Base-by-base conservation (phyloP, 2,113 vertebrate species). In the Neodontobutis hainanensis region DNA sequence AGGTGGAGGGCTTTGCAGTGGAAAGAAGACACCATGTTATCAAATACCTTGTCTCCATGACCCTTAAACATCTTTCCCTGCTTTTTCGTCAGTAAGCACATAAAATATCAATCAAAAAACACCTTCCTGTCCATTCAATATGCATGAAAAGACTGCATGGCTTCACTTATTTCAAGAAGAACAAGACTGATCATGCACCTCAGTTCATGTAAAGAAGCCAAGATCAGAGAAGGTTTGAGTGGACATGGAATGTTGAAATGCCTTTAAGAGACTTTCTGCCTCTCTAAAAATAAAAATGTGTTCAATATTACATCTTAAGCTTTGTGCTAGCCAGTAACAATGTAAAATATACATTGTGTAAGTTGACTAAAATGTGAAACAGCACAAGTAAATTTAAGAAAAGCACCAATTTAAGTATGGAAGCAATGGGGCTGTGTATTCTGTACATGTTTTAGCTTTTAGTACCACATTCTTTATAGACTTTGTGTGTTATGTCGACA, bases 121-220 rank as follows among this genome's bases (percentile, higher is more conserved):
- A 43, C 36, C 59, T 70, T 16, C 43, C 1, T 64, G 50, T 58
- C 61, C 53, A 60, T 77, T 78, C 57, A 65, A 15, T 75, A 72
- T 77, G 88, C 86, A 90, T 85, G 81, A 83, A 72, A 70, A 81
- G 68, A 79, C 70, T 81, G 87, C 88, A 92, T 91, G 90, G 68
- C 72, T 84, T 77, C 74, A 76, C 45, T 80, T 35, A 19, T 61
- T 66, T 34, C 57, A 43, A 40, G 27, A 46, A 70, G 40, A 51
- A 15, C 32, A 73, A 11, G 16, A 47, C 59, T 68, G 12, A 77
- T 47, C 5, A 45, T 44, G 61, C 27, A 64, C n/a, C n/a, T 27
- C 6, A 35, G 36, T 68, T 50, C 67, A 44, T 81, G 70, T 11
- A 44, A 68, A 68, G 60, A 83, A 75, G 78, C 75, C 49, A 60